Base-by-base conservation (phyloP, 2,888 invertebrate genomes). In the Sinhomidia bicolor region DNA sequence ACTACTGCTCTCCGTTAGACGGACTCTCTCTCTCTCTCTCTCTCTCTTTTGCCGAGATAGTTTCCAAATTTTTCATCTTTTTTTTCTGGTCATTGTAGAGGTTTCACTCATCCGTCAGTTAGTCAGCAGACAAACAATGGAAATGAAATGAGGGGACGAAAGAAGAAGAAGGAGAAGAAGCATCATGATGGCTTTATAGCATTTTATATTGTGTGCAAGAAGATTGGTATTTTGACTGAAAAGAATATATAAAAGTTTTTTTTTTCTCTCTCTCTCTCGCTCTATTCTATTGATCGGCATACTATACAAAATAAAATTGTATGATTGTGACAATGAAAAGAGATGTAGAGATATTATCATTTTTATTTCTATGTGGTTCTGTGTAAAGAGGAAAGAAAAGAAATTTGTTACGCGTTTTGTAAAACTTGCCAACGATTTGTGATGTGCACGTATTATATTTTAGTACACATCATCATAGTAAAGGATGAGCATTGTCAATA, bases 31-130 rank as follows among this genome's bases (percentile, higher is more conserved):
- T 36, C 41, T 41, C 41, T 41, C 68, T 68, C 20, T 41, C 41
- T 41, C 29, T 32, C 47, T 41, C 20, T 74, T 5, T 74, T 29
- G 51, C 68, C 57, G 65, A 88, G 68, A 79, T 78, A 65, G 88
- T 54, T 74, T n/a, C 65, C 65, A 51, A 88, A 88, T 88, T 88
- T 84, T 88, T 88, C 88, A 83, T 88, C 79, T 74, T 87, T 36
- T 87, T 74, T 74, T 81, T 76, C n/a, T 62, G 88, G 88, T 88
- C 88, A 88, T 84, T 88, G 71, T 80, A 71, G 68, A 88, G 84
- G 88, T 79, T 88, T 88, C 88, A 88, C 36, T 83, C 83, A 83
- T 79, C 76, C 80, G 88, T 88, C 88, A 88, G 88, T 44, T 65
- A 87, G 83, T 83, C 83, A 87, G 84, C 65, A 60, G 86, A 80